Evolutionary conservation across 2,888 invertebrate genomes (phyloP).

Genomic region (Agriopis marginaria): DNA sequence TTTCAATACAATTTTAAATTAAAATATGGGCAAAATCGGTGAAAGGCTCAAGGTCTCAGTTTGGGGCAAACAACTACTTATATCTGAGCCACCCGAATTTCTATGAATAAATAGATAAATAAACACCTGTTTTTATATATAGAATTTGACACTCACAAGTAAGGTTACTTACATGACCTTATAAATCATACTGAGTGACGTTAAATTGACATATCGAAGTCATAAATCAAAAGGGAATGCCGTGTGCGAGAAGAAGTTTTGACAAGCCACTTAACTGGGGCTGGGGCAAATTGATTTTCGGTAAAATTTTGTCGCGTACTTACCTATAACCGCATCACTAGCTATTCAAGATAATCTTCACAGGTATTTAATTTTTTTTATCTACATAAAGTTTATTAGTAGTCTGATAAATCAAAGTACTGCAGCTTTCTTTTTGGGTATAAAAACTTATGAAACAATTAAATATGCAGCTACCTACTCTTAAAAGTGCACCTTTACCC

Average conservation of each 20-base stretch:
- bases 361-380: not conserved
- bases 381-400: not conserved
- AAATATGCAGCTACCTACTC: too few relatives aligned
- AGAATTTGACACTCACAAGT: conserved; percentile 39
- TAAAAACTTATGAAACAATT: too few relatives aligned
- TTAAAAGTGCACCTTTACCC: too few relatives aligned
- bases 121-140: conserved; percentile 17
- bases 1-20: too few relatives aligned
- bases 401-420: too few relatives aligned
- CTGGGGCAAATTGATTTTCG: conserved; percentile 70
- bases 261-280: conserved; percentile 78
- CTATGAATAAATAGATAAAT: not conserved
- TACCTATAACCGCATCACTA: not conserved
- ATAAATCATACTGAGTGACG: conserved; percentile 82
- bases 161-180: conserved; percentile 67
- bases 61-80: not conserved
- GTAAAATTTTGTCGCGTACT: conserved; percentile 54
- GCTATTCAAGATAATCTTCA: not conserved
- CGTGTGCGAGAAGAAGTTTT: conserved; percentile 79
- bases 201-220: conserved; percentile 81
- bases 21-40: too few relatives aligned
- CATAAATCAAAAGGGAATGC: conserved; percentile 81
- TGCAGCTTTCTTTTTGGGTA: too few relatives aligned
- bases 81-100: not conserved
- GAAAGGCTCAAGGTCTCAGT: too few relatives aligned